Percentiles rank a stretch among this genome's conserved stretches.
These are phyloP conservation scores for Liasis olivaceus DNA, from an alignment of 2,797 vertebrate species.

Conservation along the genomic window DNA sequence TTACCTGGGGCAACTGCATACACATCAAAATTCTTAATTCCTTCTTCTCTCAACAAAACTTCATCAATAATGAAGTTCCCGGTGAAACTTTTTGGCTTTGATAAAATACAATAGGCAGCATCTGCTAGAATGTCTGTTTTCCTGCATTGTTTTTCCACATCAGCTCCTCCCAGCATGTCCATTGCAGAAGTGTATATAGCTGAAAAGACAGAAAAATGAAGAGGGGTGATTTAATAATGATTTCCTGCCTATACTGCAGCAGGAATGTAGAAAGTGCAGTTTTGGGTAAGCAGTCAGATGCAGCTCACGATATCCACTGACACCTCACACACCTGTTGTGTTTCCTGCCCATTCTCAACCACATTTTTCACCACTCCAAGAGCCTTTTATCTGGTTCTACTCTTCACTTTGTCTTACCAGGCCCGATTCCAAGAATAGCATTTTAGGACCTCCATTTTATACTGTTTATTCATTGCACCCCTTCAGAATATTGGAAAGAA, in stretches of 20 bases:
- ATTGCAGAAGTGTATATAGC: slow-evolving; percentile 88
- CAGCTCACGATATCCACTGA: not conserved
- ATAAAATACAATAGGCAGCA: slow-evolving; percentile 89
- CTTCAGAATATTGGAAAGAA: not conserved
- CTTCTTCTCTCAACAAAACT: slow-evolving; percentile 83
- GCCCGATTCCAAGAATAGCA: not conserved
- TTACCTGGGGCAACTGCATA: slow-evolving; percentile 92
- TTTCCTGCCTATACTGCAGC: not conserved
- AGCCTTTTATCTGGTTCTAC: not conserved
- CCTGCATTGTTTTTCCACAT: slow-evolving; percentile 85
- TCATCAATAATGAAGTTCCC: slow-evolving; percentile 94
- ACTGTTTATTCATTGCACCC: not conserved
- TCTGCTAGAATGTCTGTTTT: slow-evolving; percentile 92
- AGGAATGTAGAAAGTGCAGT: not conserved
- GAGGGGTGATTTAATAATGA: not conserved
- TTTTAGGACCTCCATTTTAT: not conserved
- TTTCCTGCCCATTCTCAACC: not conserved
- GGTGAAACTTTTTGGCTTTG: slow-evolving; percentile 83
- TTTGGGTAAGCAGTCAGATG: not conserved
- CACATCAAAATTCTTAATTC: slow-evolving; percentile 84
- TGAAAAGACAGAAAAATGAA: slow-evolving; percentile 43
- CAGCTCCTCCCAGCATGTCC: slow-evolving; percentile 91
- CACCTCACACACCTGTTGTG: not conserved
- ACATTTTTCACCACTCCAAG: not conserved
- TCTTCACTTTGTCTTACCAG: not conserved